These are phyloP conservation scores for Carcinoscorpius rotundicauda DNA, from an alignment of 1,140 invertebrate species.

Conservation along the genomic window DNA sequence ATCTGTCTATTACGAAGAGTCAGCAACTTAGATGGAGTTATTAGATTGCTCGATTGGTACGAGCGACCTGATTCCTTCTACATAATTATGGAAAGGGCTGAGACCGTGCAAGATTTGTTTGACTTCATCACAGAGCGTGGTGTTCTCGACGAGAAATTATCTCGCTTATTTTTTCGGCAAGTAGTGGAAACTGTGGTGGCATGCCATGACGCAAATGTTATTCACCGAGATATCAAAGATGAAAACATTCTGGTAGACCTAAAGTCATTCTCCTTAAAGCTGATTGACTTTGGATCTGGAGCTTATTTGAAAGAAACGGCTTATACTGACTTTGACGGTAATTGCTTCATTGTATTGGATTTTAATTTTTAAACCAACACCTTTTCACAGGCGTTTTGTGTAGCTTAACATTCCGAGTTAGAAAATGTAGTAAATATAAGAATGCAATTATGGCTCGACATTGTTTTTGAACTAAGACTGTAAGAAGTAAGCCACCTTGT, in stretches of 20 bases:
- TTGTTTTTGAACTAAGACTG: too few relatives aligned
- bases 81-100: slow-evolving; percentile 51
- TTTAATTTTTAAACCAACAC: too few relatives aligned
- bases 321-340: slow-evolving; percentile 56
- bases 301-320: slow-evolving; percentile 44
- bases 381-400: too few relatives aligned
- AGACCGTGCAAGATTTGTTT: slow-evolving; percentile 50
- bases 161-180: slow-evolving; percentile 42
- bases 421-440: too few relatives aligned
- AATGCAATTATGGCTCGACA: too few relatives aligned
- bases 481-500: too few relatives aligned
- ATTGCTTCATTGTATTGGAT: slow-evolving; percentile 14
- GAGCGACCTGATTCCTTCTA: slow-evolving; percentile 42
- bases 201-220: slow-evolving; percentile 40
- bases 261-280: slow-evolving; percentile 38
- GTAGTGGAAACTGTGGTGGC: slow-evolving; percentile 40
- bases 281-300: slow-evolving; percentile 57
- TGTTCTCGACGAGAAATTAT: slow-evolving; percentile 41
- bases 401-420: too few relatives aligned
- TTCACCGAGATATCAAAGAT: slow-evolving; percentile 57
- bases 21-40: slow-evolving; percentile 43
- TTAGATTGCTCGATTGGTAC: slow-evolving; percentile 47
- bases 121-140: slow-evolving; percentile 55
- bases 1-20: slow-evolving; percentile 46
- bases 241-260: slow-evolving; percentile 54